Base-by-base conservation (phyloP, 2,888 invertebrate species). In the Brenthis ino region DNA sequence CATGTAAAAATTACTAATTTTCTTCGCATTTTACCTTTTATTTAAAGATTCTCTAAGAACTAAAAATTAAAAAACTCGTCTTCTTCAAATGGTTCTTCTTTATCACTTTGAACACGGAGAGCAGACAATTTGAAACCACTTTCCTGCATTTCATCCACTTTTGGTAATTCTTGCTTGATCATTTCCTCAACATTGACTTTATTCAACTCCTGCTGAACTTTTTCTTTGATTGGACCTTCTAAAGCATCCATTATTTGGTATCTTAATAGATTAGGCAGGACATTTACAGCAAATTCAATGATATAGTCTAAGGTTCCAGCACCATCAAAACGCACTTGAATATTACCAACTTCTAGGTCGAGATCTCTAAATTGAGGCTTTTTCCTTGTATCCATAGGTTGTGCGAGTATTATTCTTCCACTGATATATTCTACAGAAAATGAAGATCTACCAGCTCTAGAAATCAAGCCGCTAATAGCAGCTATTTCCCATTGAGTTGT, bases 231-330 rank as follows among this genome's bases (percentile, higher is more conserved):
- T 0, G 97, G 97, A 51, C 95, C 95, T 86, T 97, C 97, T 53
- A 97, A 83, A 0, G 97, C 96, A 80, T 97, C 96, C 95, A 97
- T 96, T 70, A 98, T 97, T 87, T 97, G 97, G 82, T 97, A 97
- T 66, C 98, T 94, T 71, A 98, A 88, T 57, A 97, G 88, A 93
- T 98, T 98, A 0, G 98, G 97, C 64, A 98, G 80, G 58, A 98
- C 93, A 83, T 98, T 98, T 0, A 97, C 94, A 5, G 93, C 94
- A 69, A 96, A 95, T 87, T 98, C 98, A 71, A 97, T 91, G 0
- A 96, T 81, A 80, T 97, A 98, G 86, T 98, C 98, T 16, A 96
- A 74, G 0, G 97, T 97, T n/a, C 98, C 97, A 0, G 97, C 96
- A 0, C 98, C 98, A 77, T 97, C 95, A 77, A 96, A 96, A 28